Evolutionary conservation across 2,888 invertebrate species (phyloP), one percentile per base, ranked within the genome.

Genomic region (Drosophila melanosoma): DNA sequence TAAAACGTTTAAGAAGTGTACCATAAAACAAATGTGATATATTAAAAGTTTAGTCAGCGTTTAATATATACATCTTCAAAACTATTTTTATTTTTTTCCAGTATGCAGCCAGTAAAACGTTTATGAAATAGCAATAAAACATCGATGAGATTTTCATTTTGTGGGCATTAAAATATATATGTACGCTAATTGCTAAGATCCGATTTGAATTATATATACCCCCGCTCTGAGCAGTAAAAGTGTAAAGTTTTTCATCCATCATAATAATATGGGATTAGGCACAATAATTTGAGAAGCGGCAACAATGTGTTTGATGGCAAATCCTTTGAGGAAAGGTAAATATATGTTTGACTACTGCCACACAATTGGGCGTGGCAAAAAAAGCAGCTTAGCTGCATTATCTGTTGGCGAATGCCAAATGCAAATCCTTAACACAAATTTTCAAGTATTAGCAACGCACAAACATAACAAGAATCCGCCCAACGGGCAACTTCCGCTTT

Each of bases 381-480:
- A 79, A 85, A 81, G 69, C 81, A 74, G 89, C 76, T 81, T 83
- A 77, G 69, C 68, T 69, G 69, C 67, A 80, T 84, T 89, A 83
- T 81, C 79, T 87, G 48, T 45, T 45, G 36, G 59, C 58, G 36
- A 79, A 68, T 76, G 71, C 63, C 60, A 71, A 68, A 60, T 79
- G 70, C 70, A 74, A 77, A 83, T 76, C 72, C 89, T 71, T 79
- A 75, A 70, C 83, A 67, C 89, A 87, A 79, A 85, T 85, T 89
- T 88, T 83, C 89, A 76, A 87, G 82, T 83, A 85, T 85, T 85
- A 85, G 69, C 79, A 64, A 66, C 26, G 7, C 15, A 15, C 20
- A 53, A 53, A 36, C 38, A 38, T 23, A 54, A 7, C 40, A n/a
- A 15, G 20, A 56, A 32, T 15, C 52, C 58, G 45, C 59, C 49